Evolutionary conservation across 2,888 invertebrate genomes (phyloP).

Genomic region (Drosophila algonquin): DNA sequence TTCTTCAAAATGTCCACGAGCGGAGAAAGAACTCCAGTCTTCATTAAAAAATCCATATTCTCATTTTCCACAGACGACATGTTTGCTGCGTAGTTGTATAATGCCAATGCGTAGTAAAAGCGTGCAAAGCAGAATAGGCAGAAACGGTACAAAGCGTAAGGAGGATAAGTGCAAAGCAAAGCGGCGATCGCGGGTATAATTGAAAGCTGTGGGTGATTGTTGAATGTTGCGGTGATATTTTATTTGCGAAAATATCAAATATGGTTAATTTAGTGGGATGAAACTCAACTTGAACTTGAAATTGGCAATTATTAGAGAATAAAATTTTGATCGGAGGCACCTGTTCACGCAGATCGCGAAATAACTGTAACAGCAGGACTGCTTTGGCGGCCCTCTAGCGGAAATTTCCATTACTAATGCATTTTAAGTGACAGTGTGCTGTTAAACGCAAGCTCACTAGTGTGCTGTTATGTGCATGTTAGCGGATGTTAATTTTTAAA

Average conservation of each 20-base stretch:
- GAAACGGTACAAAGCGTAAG: background rate
- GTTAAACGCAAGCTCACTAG: background rate
- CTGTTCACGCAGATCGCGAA: background rate
- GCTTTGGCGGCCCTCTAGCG: constrained; percentile 1
- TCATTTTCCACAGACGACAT: constrained; percentile 52
- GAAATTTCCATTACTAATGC: background rate
- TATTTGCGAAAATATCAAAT: background rate
- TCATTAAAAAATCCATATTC: constrained; percentile 39
- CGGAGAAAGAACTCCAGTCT: constrained; percentile 48
- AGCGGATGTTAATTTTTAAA: too few relatives aligned
- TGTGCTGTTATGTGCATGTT: too few relatives aligned
- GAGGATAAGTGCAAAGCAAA: background rate
- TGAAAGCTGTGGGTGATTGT: background rate
- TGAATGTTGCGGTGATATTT: background rate
- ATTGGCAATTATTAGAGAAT: background rate
- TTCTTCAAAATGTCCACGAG: constrained; percentile 49
- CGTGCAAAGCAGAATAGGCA: background rate
- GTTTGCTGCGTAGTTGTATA: constrained; percentile 12
- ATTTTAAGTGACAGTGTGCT: background rate
- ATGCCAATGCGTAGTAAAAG: background rate
- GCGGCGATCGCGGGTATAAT: background rate
- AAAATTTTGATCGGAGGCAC: background rate
- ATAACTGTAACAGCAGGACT: constrained; percentile 32
- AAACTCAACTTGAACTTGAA: background rate
- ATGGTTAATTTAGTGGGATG: background rate